Conservation (phyloP, 64 coral and sea anemone genomes). For the Montipora cactus region DNA sequence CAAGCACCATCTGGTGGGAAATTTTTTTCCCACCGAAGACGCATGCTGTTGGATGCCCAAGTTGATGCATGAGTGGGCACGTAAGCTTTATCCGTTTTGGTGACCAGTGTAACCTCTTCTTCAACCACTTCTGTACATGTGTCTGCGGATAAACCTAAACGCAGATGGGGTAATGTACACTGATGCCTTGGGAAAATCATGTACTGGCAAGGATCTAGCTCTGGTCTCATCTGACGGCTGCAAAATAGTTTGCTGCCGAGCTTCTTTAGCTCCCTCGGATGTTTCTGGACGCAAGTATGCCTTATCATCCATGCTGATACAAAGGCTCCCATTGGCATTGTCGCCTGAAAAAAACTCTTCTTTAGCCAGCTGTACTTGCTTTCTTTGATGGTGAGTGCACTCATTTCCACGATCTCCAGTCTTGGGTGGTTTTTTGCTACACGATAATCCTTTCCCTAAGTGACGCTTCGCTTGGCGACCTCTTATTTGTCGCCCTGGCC, state of each 20-base stretch:
- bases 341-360: conserved; percentile 41
- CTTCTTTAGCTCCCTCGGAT: conserved; percentile 59
- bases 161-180: conserved; percentile 75
- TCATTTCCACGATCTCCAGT: conserved; percentile 40
- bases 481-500: conserved; percentile 50
- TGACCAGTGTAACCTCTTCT: conserved; percentile 45
- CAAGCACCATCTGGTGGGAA: no score
- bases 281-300: conserved; percentile 63
- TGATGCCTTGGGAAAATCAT: conserved; percentile 56
- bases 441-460: conserved; percentile 14
- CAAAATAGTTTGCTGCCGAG: conserved; percentile 52
- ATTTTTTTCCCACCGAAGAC: conserved; percentile 48
- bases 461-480: conserved; percentile 60
- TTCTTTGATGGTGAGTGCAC: conserved; percentile 46
- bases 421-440: conserved; percentile 60
- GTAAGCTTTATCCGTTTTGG: conserved; percentile 62
- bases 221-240: conserved; percentile 69
- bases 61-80: conserved; percentile 70
- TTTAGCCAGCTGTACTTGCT: conserved; percentile 48
- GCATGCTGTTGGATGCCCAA: conserved; percentile 63
- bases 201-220: conserved; percentile 62
- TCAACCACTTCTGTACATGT: conserved; percentile 52
- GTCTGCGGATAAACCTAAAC: conserved; percentile 57
- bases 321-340: neutral
- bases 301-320: conserved; percentile 62